Conservation (phyloP, 2,113 vertebrate species). For the Misgurnus anguillicaudatus region DNA sequence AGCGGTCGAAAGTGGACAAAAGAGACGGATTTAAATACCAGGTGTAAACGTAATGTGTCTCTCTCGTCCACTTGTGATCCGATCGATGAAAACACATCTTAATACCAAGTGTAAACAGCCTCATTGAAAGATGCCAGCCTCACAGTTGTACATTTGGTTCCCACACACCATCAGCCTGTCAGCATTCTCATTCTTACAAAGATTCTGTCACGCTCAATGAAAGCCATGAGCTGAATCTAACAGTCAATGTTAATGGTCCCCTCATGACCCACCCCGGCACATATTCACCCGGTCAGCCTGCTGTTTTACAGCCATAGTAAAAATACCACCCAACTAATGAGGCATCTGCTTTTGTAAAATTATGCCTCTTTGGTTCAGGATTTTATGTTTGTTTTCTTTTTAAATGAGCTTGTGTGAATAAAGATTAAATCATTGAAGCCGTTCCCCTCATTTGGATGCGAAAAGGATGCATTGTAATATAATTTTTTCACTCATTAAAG, state of each 20-base stretch:
- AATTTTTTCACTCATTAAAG: not conserved
- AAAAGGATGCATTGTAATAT: not conserved
- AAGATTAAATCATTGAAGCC: constrained; percentile 15
- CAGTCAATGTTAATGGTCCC: constrained; percentile 60
- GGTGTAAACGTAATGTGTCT: too few species aligned
- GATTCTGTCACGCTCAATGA: constrained; percentile 58
- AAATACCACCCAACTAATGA: constrained; percentile 39
- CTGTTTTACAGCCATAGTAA: constrained; percentile 29
- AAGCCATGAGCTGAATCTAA: constrained; percentile 67
- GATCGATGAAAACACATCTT: too few species aligned
- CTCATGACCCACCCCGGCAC: constrained; percentile 51
- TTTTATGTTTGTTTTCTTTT: constrained; percentile 23
- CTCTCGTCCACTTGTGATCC: too few species aligned
- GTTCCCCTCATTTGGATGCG: not conserved
- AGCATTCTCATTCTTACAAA: constrained; percentile 33
- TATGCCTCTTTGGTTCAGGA: constrained; percentile 17
- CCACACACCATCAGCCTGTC: constrained; percentile 13
- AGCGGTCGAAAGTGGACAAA: too few species aligned
- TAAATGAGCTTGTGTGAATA: constrained; percentile 35
- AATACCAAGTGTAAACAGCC: too few species aligned
- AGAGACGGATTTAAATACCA: too few species aligned
- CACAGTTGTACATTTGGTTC: constrained; percentile 32
- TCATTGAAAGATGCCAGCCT: constrained; percentile 62
- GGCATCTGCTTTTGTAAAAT: constrained; percentile 43
- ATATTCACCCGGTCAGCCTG: constrained; percentile 16